Percentiles rank a stretch among this genome's conserved stretches.
These are phyloP conservation scores for Drosophila nebulosa DNA, from an alignment of 1,140 invertebrate species.

Conservation along the genomic window DNA sequence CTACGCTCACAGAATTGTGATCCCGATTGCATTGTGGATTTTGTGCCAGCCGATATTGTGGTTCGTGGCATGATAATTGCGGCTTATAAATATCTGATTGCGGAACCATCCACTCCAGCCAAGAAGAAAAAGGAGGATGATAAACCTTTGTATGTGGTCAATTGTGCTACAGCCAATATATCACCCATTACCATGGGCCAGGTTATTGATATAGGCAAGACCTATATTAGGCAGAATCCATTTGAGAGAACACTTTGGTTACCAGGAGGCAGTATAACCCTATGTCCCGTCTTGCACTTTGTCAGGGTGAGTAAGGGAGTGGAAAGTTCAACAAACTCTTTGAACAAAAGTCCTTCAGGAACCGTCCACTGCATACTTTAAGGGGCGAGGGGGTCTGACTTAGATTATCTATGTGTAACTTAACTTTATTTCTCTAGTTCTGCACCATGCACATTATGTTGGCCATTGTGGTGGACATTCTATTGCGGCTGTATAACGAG, in stretches of 20 bases:
- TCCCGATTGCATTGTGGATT: conserved; percentile 86
- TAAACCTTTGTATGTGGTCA: conserved; percentile 83
- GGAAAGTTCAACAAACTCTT: too few species aligned
- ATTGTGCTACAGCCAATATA: conserved; percentile 85
- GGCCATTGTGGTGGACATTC: conserved; percentile 63
- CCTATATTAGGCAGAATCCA: conserved; percentile 83
- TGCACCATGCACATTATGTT: conserved; percentile 66
- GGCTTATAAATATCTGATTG: conserved; percentile 84
- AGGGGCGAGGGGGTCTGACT: too few species aligned
- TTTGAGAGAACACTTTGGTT: conserved; percentile 87
- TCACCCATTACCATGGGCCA: conserved; percentile 87
- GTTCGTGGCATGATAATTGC: conserved; percentile 90
- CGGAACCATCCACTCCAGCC: background rate
- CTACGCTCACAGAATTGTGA: conserved; percentile 88
- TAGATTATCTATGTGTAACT: background rate
- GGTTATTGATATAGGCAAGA: conserved; percentile 83
- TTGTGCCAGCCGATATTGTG: conserved; percentile 92
- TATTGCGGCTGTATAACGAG: conserved; percentile 82
- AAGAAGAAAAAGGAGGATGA: background rate
- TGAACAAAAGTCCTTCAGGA: too few species aligned
- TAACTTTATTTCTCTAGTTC: conserved; percentile 43
- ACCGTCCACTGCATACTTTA: too few species aligned
- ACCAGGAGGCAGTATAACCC: conserved; percentile 83
- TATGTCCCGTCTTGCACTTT: conserved; percentile 82
- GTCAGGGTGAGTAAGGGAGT: conserved; percentile 82